Evolutionary conservation across 2,888 invertebrate genomes (phyloP).

Genomic region (Amorpha juglandis): DNA sequence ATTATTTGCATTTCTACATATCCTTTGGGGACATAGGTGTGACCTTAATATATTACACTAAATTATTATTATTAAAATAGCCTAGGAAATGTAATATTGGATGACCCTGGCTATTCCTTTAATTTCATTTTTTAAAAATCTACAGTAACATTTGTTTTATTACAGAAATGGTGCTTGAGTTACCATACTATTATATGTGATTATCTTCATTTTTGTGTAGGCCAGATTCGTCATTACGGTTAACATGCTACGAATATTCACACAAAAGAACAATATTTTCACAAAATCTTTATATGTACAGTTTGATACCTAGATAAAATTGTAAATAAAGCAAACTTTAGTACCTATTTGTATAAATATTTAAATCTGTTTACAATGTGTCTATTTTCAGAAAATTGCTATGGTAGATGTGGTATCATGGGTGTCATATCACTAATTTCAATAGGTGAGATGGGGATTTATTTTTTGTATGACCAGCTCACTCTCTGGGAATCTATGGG

Average conservation of each 20-base stretch:
- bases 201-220: background rate
- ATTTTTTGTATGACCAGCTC: too few species aligned
- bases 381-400: background rate
- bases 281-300: background rate
- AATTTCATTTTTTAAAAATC: background rate
- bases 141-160: background rate
- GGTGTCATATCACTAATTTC: background rate
- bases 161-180: background rate
- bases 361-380: constrained; percentile 7
- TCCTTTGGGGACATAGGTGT: too few species aligned
- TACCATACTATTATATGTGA: background rate
- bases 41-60: too few species aligned
- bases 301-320: background rate
- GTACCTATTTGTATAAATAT: constrained; percentile 17
- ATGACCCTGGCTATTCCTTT: too few species aligned
- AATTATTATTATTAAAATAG: background rate
- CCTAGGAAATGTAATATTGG: too few species aligned
- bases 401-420: background rate
- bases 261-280: background rate
- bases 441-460: background rate
- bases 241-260: background rate
- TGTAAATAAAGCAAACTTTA: constrained; percentile 17
- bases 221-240: background rate
- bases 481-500: too few species aligned
- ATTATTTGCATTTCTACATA: background rate